Evolutionary conservation across 2,888 invertebrate genomes (phyloP).

Genomic region (Tetragonisca angustula): DNA sequence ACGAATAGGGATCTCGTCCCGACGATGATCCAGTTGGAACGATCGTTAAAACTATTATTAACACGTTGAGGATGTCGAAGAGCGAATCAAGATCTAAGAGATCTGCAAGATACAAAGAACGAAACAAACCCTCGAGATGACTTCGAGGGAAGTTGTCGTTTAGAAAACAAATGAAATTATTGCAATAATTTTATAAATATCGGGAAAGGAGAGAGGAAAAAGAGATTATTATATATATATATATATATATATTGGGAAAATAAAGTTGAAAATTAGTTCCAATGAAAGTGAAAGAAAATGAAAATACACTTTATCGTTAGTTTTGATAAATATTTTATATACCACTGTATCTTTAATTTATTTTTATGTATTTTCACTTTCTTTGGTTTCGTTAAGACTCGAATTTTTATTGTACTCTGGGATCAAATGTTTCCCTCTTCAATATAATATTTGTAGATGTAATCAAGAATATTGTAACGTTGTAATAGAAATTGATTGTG

Average conservation of each 20-base stretch:
- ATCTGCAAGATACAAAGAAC: neutral
- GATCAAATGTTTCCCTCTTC: neutral
- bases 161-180: neutral
- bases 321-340: too few species aligned
- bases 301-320: too few species aligned
- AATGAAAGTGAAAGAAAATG: too few species aligned
- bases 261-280: too few species aligned
- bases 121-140: neutral
- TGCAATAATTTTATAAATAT: neutral
- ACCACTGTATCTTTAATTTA: too few species aligned
- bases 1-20: conserved; percentile 45
- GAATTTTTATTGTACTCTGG: neutral
- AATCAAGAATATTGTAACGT: neutral
- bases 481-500: neutral
- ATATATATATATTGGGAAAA: too few species aligned
- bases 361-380: neutral
- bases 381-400: neutral
- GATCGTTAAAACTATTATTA: neutral
- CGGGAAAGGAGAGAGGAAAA: neutral
- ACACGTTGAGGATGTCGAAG: neutral
- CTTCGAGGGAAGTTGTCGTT: too few species aligned
- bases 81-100: neutral
- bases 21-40: neutral
- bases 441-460: neutral
- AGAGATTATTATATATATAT: too few species aligned